These are phyloP conservation scores for Lithodes maja DNA, from an alignment of 2,888 invertebrate species.

Conservation along the genomic window DNA sequence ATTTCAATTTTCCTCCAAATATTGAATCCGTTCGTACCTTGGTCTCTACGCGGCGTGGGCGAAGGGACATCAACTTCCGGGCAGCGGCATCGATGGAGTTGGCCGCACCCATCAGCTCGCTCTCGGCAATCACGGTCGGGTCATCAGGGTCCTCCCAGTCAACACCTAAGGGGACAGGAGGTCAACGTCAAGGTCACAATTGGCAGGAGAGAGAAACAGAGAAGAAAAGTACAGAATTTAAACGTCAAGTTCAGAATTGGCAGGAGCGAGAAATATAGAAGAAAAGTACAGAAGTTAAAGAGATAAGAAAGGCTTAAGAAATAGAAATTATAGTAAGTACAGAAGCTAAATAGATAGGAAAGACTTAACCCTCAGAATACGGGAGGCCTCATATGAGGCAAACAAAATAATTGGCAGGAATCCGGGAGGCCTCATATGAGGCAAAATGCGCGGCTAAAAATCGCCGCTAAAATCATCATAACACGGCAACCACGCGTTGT, in stretches of 20 bases:
- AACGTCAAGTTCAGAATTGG: not conserved
- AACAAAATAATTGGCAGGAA: no score
- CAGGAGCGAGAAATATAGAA: not conserved
- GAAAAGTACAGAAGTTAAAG: not conserved
- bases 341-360: not conserved
- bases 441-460: no score
- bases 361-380: not conserved
- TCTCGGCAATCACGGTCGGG: conserved; percentile 97
- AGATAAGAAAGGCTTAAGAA: not conserved
- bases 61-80: conserved; percentile 91
- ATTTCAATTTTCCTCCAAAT: not conserved
- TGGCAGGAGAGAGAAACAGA: not conserved
- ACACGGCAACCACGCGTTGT: no score
- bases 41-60: conserved; percentile 86
- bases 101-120: conserved; percentile 96
- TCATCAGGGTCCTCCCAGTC: conserved; percentile 98
- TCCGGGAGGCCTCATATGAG: no score
- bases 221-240: not conserved
- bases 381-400: no score
- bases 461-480: no score
- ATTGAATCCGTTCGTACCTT: conserved; percentile 79
- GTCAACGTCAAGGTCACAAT: not conserved
- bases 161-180: conserved; percentile 78
- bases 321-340: not conserved
- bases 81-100: conserved; percentile 99